Evolutionary conservation across 2,888 invertebrate genomes (phyloP).

Genomic region (Listrodromus nycthemerus): DNA sequence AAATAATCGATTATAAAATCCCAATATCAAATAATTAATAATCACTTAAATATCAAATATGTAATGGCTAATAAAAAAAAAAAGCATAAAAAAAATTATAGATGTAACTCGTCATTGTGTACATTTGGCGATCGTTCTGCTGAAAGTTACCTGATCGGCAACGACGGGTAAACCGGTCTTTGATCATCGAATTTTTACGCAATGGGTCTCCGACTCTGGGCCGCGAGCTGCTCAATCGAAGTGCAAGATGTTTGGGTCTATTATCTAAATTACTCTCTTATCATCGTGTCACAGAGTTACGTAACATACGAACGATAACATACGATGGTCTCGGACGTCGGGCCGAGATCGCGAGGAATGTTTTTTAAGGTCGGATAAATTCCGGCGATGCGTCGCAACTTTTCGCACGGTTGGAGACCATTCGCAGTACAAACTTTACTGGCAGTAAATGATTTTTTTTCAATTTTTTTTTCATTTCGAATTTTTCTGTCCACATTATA

Average conservation of each 20-base stretch:
- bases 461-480: too few species aligned
- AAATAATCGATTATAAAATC: too few species aligned
- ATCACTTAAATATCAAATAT: too few species aligned
- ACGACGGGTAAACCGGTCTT: conserved; percentile 62
- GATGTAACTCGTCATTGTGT: too few species aligned
- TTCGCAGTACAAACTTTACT: too few species aligned
- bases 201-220: conserved; percentile 30
- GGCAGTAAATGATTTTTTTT: too few species aligned
- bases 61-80: too few species aligned
- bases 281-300: conserved; percentile 56
- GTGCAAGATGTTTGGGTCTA: conserved; percentile 62
- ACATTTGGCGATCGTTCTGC: conserved; percentile 17
- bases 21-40: too few species aligned
- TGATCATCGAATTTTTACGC: conserved; percentile 52
- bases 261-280: conserved; percentile 68
- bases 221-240: conserved; percentile 33
- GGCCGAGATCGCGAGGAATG: conserved; percentile 21
- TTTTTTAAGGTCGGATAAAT: neutral
- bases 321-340: conserved; percentile 11
- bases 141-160: conserved; percentile 10
- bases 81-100: too few species aligned
- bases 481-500: too few species aligned
- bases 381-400: neutral
- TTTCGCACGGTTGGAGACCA: too few species aligned
- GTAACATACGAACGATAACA: conserved; percentile 44